Conservation (phyloP, 2,888 invertebrate genomes). For the Heliconius sara region DNA sequence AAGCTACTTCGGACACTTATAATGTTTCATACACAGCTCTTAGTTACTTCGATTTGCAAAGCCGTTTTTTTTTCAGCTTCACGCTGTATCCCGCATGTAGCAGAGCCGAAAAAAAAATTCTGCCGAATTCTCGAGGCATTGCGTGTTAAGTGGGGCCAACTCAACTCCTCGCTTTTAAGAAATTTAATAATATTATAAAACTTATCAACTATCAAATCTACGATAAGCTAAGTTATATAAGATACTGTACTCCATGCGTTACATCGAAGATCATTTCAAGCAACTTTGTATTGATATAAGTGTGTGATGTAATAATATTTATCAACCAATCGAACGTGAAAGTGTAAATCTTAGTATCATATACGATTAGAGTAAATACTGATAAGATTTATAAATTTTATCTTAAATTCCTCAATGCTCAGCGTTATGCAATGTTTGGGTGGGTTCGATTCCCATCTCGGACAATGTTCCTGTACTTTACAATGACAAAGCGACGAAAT, state of each 20-base stretch:
- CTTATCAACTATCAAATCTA: too few species aligned
- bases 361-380: not conserved
- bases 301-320: conserved; percentile 6
- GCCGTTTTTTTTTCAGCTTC: too few species aligned
- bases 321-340: not conserved
- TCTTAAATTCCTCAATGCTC: not conserved
- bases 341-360: not conserved
- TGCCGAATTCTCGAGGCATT: too few species aligned
- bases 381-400: not conserved
- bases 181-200: too few species aligned
- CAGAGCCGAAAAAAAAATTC: too few species aligned
- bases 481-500: not conserved
- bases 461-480: not conserved
- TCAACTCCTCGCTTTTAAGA: too few species aligned
- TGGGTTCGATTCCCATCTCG: not conserved
- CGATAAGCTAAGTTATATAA: conserved; percentile 14
- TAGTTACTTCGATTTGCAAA: too few species aligned
- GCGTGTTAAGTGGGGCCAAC: too few species aligned
- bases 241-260: not conserved
- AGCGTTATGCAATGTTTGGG: not conserved
- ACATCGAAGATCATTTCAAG: not conserved
- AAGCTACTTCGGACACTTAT: too few species aligned
- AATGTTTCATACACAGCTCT: too few species aligned
- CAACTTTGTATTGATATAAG: not conserved
- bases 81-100: too few species aligned